Evolutionary conservation across 2,888 invertebrate species (phyloP).

Genomic region (Omphaloscelis lunosa): DNA sequence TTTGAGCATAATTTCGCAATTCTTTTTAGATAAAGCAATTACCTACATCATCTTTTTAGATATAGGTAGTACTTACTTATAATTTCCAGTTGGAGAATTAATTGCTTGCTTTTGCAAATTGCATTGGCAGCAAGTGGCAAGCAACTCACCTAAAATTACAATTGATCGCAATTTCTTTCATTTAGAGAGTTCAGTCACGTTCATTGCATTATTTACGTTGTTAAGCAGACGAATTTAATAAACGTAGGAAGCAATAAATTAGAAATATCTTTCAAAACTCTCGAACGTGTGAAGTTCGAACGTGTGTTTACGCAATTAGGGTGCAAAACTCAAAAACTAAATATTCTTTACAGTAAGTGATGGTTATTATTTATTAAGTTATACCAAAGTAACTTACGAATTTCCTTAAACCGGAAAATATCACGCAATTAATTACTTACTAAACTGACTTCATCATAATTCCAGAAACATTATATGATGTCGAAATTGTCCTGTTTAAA

Average conservation of each 20-base stretch:
- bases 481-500: slow-evolving; percentile 39
- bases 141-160: too few species aligned
- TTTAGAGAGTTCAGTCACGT: too few species aligned
- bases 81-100: neutral
- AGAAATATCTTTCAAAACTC: too few species aligned
- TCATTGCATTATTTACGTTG: too few species aligned
- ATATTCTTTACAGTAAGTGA: neutral
- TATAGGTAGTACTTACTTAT: neutral
- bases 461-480: slow-evolving; percentile 46
- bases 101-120: neutral
- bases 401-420: slow-evolving; percentile 44
- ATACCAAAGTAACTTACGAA: neutral
- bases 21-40: neutral
- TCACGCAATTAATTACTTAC: slow-evolving; percentile 12
- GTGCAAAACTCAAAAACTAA: too few species aligned
- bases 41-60: too few species aligned
- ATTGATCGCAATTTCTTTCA: too few species aligned
- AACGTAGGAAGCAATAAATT: too few species aligned
- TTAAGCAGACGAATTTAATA: too few species aligned
- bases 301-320: too few species aligned
- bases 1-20: slow-evolving; percentile 22
- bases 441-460: slow-evolving; percentile 34
- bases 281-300: too few species aligned
- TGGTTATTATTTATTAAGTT: neutral
- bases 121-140: too few species aligned